A percentile compares a stretch with the other conserved stretches of the same genome.
Conservation (phyloP, 2,113 vertebrate species). For the Plotosus lineatus region DNA sequence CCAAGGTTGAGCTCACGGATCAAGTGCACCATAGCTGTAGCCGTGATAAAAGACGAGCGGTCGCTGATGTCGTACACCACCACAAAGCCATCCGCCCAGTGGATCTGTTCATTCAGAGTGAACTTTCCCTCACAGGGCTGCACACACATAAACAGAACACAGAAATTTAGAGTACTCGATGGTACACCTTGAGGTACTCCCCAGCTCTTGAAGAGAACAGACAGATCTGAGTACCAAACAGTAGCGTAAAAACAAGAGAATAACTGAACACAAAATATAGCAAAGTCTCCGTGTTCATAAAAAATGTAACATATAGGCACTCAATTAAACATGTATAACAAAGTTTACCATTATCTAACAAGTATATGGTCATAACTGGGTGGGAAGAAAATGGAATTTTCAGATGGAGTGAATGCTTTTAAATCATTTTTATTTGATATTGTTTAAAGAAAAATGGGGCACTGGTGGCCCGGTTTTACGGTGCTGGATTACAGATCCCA, state of each 20-base stretch:
- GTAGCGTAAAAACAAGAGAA: not conserved
- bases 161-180: not conserved
- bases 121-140: slow-evolving; percentile 73
- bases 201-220: not conserved
- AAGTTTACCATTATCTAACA: slow-evolving; percentile 9
- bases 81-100: slow-evolving; percentile 86
- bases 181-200: not conserved
- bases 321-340: slow-evolving; percentile 11
- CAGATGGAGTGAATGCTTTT: not conserved
- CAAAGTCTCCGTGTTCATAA: slow-evolving; percentile 2
- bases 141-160: slow-evolving; percentile 34
- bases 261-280: not conserved
- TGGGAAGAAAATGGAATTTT: not conserved
- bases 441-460: too few relatives aligned
- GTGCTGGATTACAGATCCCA: too few relatives aligned
- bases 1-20: slow-evolving; percentile 74
- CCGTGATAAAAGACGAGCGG: slow-evolving; percentile 81
- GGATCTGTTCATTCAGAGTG: slow-evolving; percentile 75
- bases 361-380: not conserved
- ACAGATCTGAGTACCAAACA: not conserved
- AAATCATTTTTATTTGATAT: not conserved
- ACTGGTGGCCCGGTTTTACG: too few relatives aligned
- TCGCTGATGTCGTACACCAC: slow-evolving; percentile 88
- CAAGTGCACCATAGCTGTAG: slow-evolving; percentile 78
- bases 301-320: slow-evolving; percentile 9